Evolutionary conservation across 2,888 invertebrate species (phyloP).

Genomic region (Ectropis crepuscularia): DNA sequence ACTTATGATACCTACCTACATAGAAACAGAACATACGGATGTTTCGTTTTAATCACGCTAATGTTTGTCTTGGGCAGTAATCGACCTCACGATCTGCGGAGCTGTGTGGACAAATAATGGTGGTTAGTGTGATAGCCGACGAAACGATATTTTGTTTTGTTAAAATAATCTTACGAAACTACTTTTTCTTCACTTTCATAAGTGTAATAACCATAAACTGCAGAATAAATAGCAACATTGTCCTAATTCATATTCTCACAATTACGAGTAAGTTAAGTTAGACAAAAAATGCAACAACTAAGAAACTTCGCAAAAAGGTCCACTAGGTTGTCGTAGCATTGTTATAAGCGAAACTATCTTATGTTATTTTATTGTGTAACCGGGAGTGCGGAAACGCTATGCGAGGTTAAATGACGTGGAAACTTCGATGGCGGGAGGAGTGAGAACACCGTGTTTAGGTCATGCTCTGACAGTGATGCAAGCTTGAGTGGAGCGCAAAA

Average conservation of each 20-base stretch:
- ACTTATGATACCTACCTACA: too few relatives aligned
- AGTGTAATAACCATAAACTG: background rate
- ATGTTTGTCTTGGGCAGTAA: too few relatives aligned
- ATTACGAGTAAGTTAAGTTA: conserved; percentile 29
- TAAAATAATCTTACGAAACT: too few relatives aligned
- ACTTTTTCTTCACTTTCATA: too few relatives aligned
- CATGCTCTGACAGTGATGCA: conserved; percentile 21
- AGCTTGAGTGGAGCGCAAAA: conserved; percentile 10
- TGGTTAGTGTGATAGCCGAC: too few relatives aligned
- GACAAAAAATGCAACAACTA: conserved; percentile 49
- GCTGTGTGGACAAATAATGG: too few relatives aligned
- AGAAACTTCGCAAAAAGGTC: conserved; percentile 52
- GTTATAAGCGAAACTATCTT: conserved; percentile 40
- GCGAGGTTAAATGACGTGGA: conserved; percentile 71
- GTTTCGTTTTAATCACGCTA: too few relatives aligned
- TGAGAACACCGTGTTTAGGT: conserved; percentile 55
- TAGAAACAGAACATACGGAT: too few relatives aligned
- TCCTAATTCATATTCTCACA: conserved; percentile 51
- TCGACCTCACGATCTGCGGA: too few relatives aligned
- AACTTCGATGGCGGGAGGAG: conserved; percentile 52
- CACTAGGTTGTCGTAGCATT: conserved; percentile 41
- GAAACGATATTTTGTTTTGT: too few relatives aligned
- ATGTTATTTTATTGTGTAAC: conserved; percentile 9
- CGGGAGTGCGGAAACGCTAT: conserved; percentile 62
- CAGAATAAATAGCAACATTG: conserved; percentile 17